Conservation (phyloP, 64 coral and sea anemone genomes). For the Astreopora myriophthalma region DNA sequence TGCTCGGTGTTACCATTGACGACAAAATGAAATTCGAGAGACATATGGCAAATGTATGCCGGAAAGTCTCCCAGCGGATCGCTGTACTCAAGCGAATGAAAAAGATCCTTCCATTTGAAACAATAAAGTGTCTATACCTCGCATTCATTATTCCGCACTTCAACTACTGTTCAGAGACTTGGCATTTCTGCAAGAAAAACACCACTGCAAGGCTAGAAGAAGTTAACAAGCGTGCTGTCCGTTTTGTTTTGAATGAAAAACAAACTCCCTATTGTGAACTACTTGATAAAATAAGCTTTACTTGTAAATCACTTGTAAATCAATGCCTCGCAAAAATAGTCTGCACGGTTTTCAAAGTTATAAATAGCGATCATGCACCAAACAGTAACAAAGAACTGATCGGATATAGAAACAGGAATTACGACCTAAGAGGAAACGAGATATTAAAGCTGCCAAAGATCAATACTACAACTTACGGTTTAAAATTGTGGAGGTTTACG, state of each 20-base stretch:
- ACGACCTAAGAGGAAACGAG: background rate
- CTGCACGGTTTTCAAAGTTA: background rate
- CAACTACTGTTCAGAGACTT: slow-evolving; percentile 38
- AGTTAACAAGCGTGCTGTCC: too few species aligned
- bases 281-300: too few species aligned
- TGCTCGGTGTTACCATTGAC: background rate
- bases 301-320: too few species aligned
- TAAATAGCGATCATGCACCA: background rate
- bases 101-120: background rate
- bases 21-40: background rate
- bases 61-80: slow-evolving; percentile 13
- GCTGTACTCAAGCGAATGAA: background rate
- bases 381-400: background rate
- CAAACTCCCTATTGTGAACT: too few species aligned
- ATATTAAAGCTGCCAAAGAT: too few species aligned
- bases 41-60: background rate
- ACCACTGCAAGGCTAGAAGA: background rate
- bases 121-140: background rate
- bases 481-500: too few species aligned
- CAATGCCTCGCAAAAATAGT: too few species aligned
- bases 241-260: too few species aligned
- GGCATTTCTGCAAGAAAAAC: too few species aligned
- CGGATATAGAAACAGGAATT: background rate
- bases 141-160: slow-evolving; percentile 21
- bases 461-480: too few species aligned